Base-by-base conservation (phyloP, 1,140 invertebrate genomes). In the Hylyphantes graminicola region DNA sequence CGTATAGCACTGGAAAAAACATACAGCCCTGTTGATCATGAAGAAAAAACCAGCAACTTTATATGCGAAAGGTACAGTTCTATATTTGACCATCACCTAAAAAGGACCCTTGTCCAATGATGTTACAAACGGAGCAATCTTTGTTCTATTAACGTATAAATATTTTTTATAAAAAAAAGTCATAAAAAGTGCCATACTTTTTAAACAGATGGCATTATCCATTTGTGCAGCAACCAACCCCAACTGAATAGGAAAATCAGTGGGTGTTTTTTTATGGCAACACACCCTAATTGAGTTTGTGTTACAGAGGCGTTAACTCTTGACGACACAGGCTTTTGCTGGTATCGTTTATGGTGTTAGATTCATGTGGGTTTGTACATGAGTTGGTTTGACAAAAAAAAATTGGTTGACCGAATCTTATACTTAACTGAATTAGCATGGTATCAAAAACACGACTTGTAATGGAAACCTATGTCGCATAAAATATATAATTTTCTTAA, bases 231-330 rank as follows among this genome's bases (percentile, higher is more conserved):
- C 13, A 12, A 53, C 51, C n/a, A 11, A 51, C 68, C 51, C 7
- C 51, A 70, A 70, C 15, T 50, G 54, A 70, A 70, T 54, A 70
- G 19, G 54, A 19, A 70, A 51, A 13, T 48, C 15, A 53, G 68
- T 70, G 54, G 68, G 68, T 70, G 68, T 70, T 70, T 13, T n/a
- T 59, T 48, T 9, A 70, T 70, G 50, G 12, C 50, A 70, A 70
- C 68, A 70, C 68, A 17, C 68, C 68, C 68, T 70, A 70, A 70
- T 70, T 70, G 48, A 48, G 51, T 51, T 54, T 70, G 50, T 70
- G 68, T 70, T 53, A 70, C 68, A 70, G 50, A 70, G 68, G 68
- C 68, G 68, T 70, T 51, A 70, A 70, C 68, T 51, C 54, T 19
- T 70, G 9, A 51, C 68, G 12, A 8, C 17, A 51, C 64, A 70